phyloP scores from a whole-genome alignment of 2,888 invertebrate genomes.

The Noctua pronuba region DNA sequence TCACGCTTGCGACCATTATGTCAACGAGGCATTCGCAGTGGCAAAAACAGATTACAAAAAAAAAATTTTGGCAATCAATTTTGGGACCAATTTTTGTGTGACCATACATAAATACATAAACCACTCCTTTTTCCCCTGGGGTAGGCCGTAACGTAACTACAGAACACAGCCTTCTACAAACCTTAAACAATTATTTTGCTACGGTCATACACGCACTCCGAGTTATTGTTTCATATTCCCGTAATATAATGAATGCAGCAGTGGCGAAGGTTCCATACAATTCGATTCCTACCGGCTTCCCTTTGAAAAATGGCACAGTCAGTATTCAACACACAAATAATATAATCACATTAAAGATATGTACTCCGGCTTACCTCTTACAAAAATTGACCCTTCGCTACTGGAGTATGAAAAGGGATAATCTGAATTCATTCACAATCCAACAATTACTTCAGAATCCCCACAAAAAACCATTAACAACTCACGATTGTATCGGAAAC shows the following conservation, averaged over 20 bases:
- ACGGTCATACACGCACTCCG: not conserved
- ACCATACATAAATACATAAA: not conserved
- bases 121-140: not conserved
- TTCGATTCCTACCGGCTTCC: too few relatives aligned
- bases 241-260: not conserved
- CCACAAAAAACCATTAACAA: conserved; percentile 38
- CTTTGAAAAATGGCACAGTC: too few relatives aligned
- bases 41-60: too few relatives aligned
- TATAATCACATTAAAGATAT: too few relatives aligned
- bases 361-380: too few relatives aligned
- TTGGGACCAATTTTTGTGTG: not conserved
- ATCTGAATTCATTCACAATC: not conserved
- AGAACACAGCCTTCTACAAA: not conserved
- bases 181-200: not conserved
- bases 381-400: too few relatives aligned
- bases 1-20: too few relatives aligned
- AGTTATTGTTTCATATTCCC: not conserved
- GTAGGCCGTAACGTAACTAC: not conserved
- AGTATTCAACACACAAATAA: too few relatives aligned
- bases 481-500: conserved; percentile 28
- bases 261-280: too few relatives aligned
- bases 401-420: not conserved
- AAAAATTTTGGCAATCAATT: too few relatives aligned
- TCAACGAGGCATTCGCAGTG: too few relatives aligned
- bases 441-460: conserved; percentile 7